These are phyloP conservation scores for Dinoponera quadriceps DNA, from an alignment of 1,140 invertebrate species.

Conservation along the genomic window DNA sequence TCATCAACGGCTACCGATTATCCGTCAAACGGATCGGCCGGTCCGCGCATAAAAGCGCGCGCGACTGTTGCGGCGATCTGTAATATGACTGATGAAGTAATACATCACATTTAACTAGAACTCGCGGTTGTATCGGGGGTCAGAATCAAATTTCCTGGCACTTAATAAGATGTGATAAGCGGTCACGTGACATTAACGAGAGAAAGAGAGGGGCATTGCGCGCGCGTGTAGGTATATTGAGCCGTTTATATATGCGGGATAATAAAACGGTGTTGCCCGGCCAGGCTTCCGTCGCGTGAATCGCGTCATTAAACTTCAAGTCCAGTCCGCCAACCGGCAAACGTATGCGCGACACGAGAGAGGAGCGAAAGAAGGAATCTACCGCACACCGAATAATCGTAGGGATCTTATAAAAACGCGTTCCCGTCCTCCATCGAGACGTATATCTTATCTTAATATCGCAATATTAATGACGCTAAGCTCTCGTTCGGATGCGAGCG, in stretches of 20 bases:
- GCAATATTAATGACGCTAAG: neutral
- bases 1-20: too few species aligned
- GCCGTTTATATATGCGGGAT: constrained; percentile 60
- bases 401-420: constrained; percentile 53
- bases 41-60: constrained; percentile 2
- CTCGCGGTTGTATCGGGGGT: constrained; percentile 71
- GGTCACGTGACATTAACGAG: constrained; percentile 78
- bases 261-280: constrained; percentile 51
- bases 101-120: constrained; percentile 78
- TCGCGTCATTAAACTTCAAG: constrained; percentile 65
- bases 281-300: constrained; percentile 71
- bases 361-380: constrained; percentile 1
- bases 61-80: constrained; percentile 22
- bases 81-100: constrained; percentile 72
- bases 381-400: constrained; percentile 11
- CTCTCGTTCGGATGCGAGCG: too few species aligned
- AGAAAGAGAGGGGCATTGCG: too few species aligned
- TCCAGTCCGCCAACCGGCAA: constrained; percentile 26
- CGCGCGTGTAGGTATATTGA: constrained; percentile 65
- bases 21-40: too few species aligned
- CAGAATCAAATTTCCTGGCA: constrained; percentile 78
- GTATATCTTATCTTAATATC: constrained; percentile 31
- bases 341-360: constrained; percentile 39
- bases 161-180: constrained; percentile 81
- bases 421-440: constrained; percentile 36